These are phyloP conservation scores for Benitochromis conjunctus DNA, from an alignment of 2,113 vertebrate genomes.

Conservation along the genomic window DNA sequence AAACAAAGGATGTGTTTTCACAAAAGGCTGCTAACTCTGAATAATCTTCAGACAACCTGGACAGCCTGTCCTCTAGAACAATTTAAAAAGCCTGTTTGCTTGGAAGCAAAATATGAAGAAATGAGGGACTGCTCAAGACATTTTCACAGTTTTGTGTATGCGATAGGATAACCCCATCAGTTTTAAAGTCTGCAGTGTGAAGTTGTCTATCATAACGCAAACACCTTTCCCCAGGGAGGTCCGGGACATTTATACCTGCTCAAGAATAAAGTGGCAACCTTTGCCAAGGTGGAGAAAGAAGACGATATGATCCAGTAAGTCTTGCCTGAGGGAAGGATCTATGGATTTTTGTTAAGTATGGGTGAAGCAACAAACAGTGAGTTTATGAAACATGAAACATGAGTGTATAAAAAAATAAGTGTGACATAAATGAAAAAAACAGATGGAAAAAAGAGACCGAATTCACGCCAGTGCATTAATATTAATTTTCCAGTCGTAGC, in stretches of 20 bases:
- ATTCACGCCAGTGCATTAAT: background rate
- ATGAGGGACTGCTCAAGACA: background rate
- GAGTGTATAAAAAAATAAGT: background rate
- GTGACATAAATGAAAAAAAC: no score
- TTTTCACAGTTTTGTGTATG: background rate
- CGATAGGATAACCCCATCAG: background rate
- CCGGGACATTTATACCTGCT: slow-evolving; percentile 93
- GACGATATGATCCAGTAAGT: slow-evolving; percentile 97
- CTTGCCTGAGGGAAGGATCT: background rate
- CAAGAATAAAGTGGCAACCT: slow-evolving; percentile 98
- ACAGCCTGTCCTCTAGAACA: background rate
- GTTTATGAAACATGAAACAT: background rate
- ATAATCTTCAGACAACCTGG: background rate
- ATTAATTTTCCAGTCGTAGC: background rate
- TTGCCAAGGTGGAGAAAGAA: slow-evolving; percentile 97
- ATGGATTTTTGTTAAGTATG: background rate
- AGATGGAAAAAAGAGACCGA: background rate
- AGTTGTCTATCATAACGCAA: background rate
- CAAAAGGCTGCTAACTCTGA: background rate
- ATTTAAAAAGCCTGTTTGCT: background rate
- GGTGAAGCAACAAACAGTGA: background rate
- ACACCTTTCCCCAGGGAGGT: slow-evolving; percentile 79
- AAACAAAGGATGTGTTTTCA: background rate
- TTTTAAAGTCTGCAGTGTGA: background rate
- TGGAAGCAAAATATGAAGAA: background rate